phyloP scores from a whole-genome alignment of 2,888 invertebrate genomes.

The Plagiodera versicolora region DNA sequence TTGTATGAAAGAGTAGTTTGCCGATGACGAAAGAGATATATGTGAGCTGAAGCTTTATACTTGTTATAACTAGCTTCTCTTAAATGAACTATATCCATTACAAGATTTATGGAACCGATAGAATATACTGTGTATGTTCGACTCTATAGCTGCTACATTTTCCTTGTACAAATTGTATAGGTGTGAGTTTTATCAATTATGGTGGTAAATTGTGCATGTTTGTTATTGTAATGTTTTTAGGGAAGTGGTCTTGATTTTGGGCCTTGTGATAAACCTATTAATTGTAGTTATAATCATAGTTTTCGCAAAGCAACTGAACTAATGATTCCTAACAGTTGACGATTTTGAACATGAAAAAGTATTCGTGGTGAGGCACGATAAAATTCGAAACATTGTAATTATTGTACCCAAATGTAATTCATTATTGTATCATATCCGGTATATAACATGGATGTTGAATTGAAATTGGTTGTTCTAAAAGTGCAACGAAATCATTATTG shows the following conservation, averaged over 20 bases:
- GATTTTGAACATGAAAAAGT: neutral
- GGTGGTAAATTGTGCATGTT: neutral
- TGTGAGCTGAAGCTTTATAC: too few relatives aligned
- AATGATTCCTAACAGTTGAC: neutral
- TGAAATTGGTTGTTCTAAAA: neutral
- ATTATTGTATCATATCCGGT: neutral
- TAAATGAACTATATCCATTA: too few relatives aligned
- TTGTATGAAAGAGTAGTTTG: too few relatives aligned
- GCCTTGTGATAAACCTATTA: neutral
- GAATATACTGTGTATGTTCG: neutral
- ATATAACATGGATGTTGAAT: neutral
- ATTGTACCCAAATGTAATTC: neutral
- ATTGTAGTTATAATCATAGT: neutral
- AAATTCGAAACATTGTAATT: neutral
- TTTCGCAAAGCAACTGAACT: neutral
- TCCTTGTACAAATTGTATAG: slow-evolving; percentile 21
- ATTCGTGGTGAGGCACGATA: neutral
- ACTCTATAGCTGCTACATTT: neutral
- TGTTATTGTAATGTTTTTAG: neutral
- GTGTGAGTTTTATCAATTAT: slow-evolving; percentile 14
- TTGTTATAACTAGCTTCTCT: too few relatives aligned
- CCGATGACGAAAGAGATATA: too few relatives aligned
- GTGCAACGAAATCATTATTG: neutral
- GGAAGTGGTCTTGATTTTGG: slow-evolving; percentile 1
- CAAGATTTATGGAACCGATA: neutral